Evolutionary conservation across 2,113 vertebrate species (phyloP), one percentile per base, ranked within the genome.

Genomic region (Campylorhamphus procurvoides): DNA sequence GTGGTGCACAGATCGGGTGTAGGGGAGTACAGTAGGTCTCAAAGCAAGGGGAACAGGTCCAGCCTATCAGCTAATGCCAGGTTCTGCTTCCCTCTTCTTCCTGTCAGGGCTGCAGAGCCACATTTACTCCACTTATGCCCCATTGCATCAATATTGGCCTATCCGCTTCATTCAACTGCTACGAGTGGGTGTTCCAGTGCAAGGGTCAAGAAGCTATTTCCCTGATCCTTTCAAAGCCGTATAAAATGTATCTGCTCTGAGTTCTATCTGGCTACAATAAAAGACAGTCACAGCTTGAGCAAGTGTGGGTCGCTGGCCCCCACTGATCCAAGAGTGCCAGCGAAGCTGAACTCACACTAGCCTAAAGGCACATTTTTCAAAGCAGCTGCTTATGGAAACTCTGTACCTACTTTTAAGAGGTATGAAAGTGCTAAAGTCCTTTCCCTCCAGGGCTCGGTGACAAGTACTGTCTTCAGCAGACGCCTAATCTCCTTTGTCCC

Each of bases 171-270:
- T 18, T 28, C 39, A 53, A 4, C 14, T 73, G 22, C 31, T 14
- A 73, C 27, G 37, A 89, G 35, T 18, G 31, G 20, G 63, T 69
- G 47, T 83, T 90, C 33, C 0, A 2, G 89, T 53, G 50, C 90
- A 94, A 96, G 44, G 72, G 71, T 95, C 58, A 93, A 42, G 42
- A 87, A 88, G 37, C 9, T 52, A 55, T 60, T 95, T 91, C 58
- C 71, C 37, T 8, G 9, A 73, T 72, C 53, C 46, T 76, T 87
- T 83, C 89, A 83, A 84, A 91, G 42, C n/a, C 47, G 37, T 37
- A 39, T 52, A 80, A 82, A 91, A 18, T 1, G 6, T 42, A 18
- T 18, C 49, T 79, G 18, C 23, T 73, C 71, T 37, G 12, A 86
- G 63, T 4, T 7, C 29, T 5, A 76, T 44, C 42, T 79, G 27